phyloP scores from a whole-genome alignment of 2,888 invertebrate genomes.

The Andrena dorsata region DNA sequence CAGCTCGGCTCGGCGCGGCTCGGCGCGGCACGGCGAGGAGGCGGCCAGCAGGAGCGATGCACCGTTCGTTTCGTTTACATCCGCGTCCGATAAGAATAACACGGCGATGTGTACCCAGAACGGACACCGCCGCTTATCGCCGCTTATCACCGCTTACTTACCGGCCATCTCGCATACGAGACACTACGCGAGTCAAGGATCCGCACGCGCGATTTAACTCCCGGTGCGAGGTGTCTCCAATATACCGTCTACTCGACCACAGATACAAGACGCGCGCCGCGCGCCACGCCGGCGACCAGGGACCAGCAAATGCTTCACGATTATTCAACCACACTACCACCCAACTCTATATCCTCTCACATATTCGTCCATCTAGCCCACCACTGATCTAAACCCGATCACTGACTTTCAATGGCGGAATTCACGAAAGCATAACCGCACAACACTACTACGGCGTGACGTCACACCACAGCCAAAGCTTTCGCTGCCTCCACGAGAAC shows the following conservation, averaged over 20 bases:
- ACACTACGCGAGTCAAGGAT: constrained; percentile 58
- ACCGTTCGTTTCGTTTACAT: constrained; percentile 42
- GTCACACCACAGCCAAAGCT: constrained; percentile 71
- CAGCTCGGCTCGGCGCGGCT: constrained; percentile 70
- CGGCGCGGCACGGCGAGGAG: constrained; percentile 60
- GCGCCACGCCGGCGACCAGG: constrained; percentile 67
- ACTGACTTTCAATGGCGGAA: constrained; percentile 75
- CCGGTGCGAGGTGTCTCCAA: constrained; percentile 55
- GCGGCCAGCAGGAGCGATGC: constrained; percentile 59
- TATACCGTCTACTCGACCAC: constrained; percentile 43
- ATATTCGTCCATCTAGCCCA: constrained; percentile 65
- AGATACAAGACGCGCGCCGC: constrained; percentile 60
- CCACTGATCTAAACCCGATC: constrained; percentile 45
- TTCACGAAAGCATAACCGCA: constrained; percentile 78
- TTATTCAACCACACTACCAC: constrained; percentile 35
- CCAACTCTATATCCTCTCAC: constrained; percentile 62
- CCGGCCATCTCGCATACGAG: constrained; percentile 79
- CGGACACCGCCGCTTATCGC: constrained; percentile 26
- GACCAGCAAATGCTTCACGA: constrained; percentile 38
- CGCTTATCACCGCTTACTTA: constrained; percentile 71
- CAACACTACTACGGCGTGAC: constrained; percentile 74
- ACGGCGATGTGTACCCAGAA: constrained; percentile 15
- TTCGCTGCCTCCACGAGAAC: constrained; percentile 68
- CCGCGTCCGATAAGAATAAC: constrained; percentile 38
- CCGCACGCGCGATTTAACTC: constrained; percentile 55